These are phyloP conservation scores for Sebastes glaucus DNA, from an alignment of 2,797 vertebrate genomes.

Conservation along the genomic window DNA sequence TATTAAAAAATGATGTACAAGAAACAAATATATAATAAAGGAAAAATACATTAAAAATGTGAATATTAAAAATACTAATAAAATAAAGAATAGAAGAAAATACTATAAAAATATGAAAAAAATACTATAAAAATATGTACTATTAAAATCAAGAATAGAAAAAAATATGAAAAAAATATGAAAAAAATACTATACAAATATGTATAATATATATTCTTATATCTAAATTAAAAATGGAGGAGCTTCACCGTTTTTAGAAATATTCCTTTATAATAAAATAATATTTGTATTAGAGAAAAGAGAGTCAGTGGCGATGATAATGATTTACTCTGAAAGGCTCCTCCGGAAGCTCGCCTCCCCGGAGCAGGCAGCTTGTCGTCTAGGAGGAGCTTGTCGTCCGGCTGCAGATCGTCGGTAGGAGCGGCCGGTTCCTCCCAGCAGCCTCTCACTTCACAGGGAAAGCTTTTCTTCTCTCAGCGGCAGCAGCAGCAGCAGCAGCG, in stretches of 20 bases:
- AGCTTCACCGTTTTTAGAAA: too few species aligned
- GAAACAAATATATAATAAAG: too few species aligned
- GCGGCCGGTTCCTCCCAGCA: slow-evolving; percentile 73
- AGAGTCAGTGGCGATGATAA: too few species aligned
- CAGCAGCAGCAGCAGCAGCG: slow-evolving; percentile 13
- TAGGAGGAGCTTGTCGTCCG: background rate
- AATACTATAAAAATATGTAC: background rate
- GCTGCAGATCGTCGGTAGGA: slow-evolving; percentile 63
- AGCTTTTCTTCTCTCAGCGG: slow-evolving; percentile 70
- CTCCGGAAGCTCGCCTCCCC: background rate
- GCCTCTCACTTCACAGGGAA: slow-evolving; percentile 58
- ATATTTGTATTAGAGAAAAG: too few species aligned
- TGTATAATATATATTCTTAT: too few species aligned
- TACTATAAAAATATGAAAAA: background rate
- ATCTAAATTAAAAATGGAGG: too few species aligned
- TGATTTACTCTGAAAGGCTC: background rate
- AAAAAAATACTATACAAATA: too few species aligned
- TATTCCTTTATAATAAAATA: too few species aligned
- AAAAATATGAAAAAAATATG: too few species aligned
- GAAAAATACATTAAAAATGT: too few species aligned
- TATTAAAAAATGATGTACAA: too few species aligned
- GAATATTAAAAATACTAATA: too few species aligned
- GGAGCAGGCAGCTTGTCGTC: background rate
- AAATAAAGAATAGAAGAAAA: background rate
- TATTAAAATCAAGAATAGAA: background rate